These are phyloP conservation scores for Salvator merianae DNA, from an alignment of 2,113 vertebrate genomes.

Conservation along the genomic window DNA sequence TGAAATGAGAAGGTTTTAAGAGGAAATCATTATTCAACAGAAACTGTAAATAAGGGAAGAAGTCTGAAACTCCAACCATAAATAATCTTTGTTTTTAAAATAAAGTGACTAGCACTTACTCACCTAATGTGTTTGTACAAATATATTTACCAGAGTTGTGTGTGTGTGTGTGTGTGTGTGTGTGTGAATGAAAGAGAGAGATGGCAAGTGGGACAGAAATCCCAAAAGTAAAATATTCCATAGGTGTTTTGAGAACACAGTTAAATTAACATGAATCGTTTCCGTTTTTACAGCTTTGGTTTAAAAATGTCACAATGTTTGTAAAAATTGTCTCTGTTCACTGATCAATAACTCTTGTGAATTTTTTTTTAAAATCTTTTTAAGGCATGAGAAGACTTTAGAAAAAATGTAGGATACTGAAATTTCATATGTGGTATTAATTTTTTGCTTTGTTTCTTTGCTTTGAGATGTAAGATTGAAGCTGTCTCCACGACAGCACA, in stretches of 20 bases:
- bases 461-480: no score
- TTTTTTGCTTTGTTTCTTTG: no score
- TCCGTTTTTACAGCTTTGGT: background rate
- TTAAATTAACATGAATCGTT: background rate
- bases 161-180: background rate
- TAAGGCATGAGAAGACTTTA: background rate
- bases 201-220: background rate
- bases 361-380: background rate
- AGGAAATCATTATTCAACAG: slow-evolving; percentile 10
- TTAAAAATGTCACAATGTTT: slow-evolving; percentile 15
- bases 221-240: background rate
- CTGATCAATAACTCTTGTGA: background rate
- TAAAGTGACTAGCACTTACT: slow-evolving; percentile 11
- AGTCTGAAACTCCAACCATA: slow-evolving; percentile 15
- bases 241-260: slow-evolving; percentile 7
- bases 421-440: background rate
- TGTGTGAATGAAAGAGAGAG: background rate
- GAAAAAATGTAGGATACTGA: slow-evolving; percentile 4
- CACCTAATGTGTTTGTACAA: slow-evolving; percentile 13
- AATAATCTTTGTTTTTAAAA: slow-evolving; percentile 7
- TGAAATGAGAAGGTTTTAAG: background rate
- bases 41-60: slow-evolving; percentile 9
- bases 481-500: no score
- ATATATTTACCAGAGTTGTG: slow-evolving; percentile 16
- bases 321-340: slow-evolving; percentile 18